These are phyloP conservation scores for Naja naja DNA, from an alignment of 2,113 vertebrate species.

Conservation along the genomic window DNA sequence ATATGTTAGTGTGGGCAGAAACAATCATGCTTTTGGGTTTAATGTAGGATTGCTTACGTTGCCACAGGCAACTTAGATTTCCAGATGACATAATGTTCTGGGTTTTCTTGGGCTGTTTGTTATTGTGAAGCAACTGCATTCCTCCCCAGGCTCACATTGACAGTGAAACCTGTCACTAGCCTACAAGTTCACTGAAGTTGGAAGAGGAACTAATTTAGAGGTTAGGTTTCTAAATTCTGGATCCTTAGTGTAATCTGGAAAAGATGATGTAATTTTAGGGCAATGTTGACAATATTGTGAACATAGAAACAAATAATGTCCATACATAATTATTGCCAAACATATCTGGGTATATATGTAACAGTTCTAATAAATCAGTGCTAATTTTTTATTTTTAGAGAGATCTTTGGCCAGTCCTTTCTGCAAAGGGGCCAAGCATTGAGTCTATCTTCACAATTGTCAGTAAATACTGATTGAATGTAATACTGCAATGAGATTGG, in stretches of 20 bases:
- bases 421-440: background rate
- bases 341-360: background rate
- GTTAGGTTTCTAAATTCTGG: background rate
- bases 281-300: background rate
- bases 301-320: background rate
- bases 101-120: background rate
- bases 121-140: constrained; percentile 11
- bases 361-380: background rate
- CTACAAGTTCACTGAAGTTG: background rate
- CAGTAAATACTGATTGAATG: background rate
- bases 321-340: background rate
- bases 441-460: background rate
- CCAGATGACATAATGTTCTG: constrained; percentile 23
- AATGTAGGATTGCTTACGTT: background rate
- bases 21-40: background rate
- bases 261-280: constrained; percentile 15
- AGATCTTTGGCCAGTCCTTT: background rate
- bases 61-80: background rate
- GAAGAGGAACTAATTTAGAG: background rate
- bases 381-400: background rate
- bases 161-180: background rate
- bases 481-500: background rate
- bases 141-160: background rate
- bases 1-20: background rate
- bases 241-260: background rate